Conservation (phyloP, 2,888 invertebrate genomes). For the Amblyjoppa proteus region DNA sequence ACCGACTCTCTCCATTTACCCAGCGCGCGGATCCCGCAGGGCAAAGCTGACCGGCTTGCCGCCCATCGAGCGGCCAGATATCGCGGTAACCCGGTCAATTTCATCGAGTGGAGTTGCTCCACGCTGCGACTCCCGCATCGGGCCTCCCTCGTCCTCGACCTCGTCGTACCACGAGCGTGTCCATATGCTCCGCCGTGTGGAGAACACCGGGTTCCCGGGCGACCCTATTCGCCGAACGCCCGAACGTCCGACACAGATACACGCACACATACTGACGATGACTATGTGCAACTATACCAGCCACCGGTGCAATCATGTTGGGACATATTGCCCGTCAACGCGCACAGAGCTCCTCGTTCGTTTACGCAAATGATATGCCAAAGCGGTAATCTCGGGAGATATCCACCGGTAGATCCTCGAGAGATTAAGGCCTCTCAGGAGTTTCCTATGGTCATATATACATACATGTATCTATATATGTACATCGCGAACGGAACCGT, state of each 20-base stretch:
- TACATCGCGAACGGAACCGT: neutral
- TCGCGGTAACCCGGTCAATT: slow-evolving; percentile 15
- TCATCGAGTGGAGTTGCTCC: neutral
- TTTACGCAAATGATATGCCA: slow-evolving; percentile 84
- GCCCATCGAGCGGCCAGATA: neutral
- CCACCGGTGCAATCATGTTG: slow-evolving; percentile 72
- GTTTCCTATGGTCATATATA: neutral
- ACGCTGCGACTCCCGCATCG: slow-evolving; percentile 1
- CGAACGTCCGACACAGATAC: slow-evolving; percentile 42
- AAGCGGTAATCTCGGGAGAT: slow-evolving; percentile 74
- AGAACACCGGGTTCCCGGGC: slow-evolving; percentile 73
- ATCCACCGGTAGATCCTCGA: slow-evolving; percentile 79
- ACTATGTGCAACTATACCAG: slow-evolving; percentile 36
- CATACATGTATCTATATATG: neutral
- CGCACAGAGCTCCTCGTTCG: slow-evolving; percentile 81
- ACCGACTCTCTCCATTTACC: slow-evolving; percentile 7
- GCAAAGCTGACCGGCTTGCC: slow-evolving; percentile 16
- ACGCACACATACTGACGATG: neutral
- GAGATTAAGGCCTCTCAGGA: slow-evolving; percentile 76
- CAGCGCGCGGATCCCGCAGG: neutral
- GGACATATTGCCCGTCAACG: slow-evolving; percentile 84
- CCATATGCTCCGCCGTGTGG: slow-evolving; percentile 70
- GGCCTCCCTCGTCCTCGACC: slow-evolving; percentile 65
- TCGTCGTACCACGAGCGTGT: slow-evolving; percentile 56
- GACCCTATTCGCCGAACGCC: slow-evolving; percentile 68